Conservation (phyloP, 2,797 vertebrate species). For the Myotis findleyi region DNA sequence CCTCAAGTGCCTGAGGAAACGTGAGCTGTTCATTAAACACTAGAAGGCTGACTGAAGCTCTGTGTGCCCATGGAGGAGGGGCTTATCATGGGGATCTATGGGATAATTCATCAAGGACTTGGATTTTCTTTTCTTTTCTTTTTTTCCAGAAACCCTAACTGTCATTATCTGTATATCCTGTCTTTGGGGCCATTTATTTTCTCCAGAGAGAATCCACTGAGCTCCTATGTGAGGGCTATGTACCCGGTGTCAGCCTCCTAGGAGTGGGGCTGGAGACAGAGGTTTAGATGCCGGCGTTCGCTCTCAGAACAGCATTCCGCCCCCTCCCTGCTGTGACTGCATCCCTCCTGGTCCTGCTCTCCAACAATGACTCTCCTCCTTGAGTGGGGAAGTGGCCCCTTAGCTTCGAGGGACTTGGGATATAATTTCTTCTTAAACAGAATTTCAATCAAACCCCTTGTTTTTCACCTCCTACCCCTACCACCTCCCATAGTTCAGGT, state of each 20-base stretch:
- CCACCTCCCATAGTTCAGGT: not conserved
- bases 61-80: not conserved
- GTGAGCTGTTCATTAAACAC: not conserved
- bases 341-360: not conserved
- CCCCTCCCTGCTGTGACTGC: not conserved
- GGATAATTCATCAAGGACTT: not conserved
- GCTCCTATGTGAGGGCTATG: not conserved
- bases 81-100: not conserved
- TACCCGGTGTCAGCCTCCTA: not conserved
- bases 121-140: not conserved
- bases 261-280: not conserved
- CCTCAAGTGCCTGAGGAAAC: not conserved
- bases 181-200: not conserved
- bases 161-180: not conserved
- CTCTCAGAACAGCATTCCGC: not conserved
- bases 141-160: accelerated
- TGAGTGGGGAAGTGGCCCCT: not conserved
- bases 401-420: not conserved
- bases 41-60: not conserved
- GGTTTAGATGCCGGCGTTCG: not conserved
- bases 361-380: not conserved
- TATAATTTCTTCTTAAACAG: not conserved
- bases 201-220: not conserved
- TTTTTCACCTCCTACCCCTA: not conserved
- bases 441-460: not conserved